Percentiles rank a stretch among this genome's conserved stretches.
Evolutionary conservation across 2,113 vertebrate species (phyloP).

Genomic region (Spea multiplicata): DNA sequence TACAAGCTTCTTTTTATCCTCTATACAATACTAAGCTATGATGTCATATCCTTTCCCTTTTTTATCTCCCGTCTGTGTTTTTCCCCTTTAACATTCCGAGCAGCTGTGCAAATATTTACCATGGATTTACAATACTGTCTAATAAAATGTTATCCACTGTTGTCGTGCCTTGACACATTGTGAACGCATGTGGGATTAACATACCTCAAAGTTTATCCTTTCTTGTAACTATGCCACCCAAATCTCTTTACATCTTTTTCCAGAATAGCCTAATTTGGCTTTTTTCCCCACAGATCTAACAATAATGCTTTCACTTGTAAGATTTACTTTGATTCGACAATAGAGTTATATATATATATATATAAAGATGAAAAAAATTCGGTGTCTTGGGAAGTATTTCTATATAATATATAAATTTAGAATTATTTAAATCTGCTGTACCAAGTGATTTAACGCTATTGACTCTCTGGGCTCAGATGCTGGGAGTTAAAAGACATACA

Average conservation of each 20-base stretch:
- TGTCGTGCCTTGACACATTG: conserved; percentile 15
- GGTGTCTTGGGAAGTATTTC: too few relatives aligned
- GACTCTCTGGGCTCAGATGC: too few relatives aligned
- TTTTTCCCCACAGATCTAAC: not conserved
- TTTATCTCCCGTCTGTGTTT: not conserved
- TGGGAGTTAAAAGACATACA: too few relatives aligned
- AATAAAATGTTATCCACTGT: conserved; percentile 25
- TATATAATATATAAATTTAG: too few relatives aligned
- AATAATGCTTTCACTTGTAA: not conserved
- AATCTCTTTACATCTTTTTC: not conserved
- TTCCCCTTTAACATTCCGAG: conserved; percentile 1
- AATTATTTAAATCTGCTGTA: too few relatives aligned
- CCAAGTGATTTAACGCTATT: too few relatives aligned
- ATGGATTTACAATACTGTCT: conserved; percentile 23
- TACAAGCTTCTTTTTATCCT: not conserved
- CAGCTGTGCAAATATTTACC: conserved; percentile 42
- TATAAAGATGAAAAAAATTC: too few relatives aligned
- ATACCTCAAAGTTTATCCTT: conserved; percentile 8
- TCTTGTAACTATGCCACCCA: conserved; percentile 14
- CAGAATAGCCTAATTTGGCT: not conserved
- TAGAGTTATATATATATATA: too few relatives aligned
- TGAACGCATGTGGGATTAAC: conserved; percentile 32
- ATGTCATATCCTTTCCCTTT: conserved; percentile 9
- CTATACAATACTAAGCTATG: not conserved
- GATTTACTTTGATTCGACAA: not conserved